Evolutionary conservation across 2,888 invertebrate species (phyloP).

Genomic region (Synanthedon formicaeformis): DNA sequence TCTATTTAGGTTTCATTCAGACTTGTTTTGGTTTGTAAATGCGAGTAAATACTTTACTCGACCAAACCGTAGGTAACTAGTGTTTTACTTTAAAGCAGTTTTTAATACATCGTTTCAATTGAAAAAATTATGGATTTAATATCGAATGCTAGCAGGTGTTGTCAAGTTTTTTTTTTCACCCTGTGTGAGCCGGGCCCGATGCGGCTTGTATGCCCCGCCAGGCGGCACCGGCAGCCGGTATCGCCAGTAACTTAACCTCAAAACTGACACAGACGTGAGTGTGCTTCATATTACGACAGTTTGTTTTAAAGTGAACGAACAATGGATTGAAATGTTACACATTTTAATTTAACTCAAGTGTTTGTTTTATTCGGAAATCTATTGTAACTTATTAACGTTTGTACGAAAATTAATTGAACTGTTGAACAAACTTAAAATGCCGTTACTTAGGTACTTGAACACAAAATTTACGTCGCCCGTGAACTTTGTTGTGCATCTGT

Average conservation of each 20-base stretch:
- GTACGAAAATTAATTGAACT: no score
- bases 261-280: slow-evolving; percentile 66
- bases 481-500: slow-evolving; percentile 14
- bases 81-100: no score
- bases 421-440: slow-evolving; percentile 18
- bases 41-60: no score
- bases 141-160: not conserved
- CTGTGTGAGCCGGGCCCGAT: slow-evolving; percentile 36
- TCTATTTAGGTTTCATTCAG: no score
- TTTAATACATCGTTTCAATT: no score
- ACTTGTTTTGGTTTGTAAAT: no score
- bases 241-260: slow-evolving; percentile 66
- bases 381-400: no score
- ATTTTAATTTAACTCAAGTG: slow-evolving; percentile 3
- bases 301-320: slow-evolving; percentile 19
- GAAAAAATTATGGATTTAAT: no score
- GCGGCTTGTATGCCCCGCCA: slow-evolving; percentile 44
- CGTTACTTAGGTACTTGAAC: slow-evolving; percentile 12
- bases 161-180: slow-evolving; percentile 19
- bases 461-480: slow-evolving; percentile 7
- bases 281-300: slow-evolving; percentile 51
- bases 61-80: no score
- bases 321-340: no score
- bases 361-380: not conserved
- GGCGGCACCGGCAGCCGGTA: slow-evolving; percentile 51